A percentile compares a stretch with the other conserved stretches of the same genome.
These are phyloP conservation scores for Lutraria rhynchaena DNA, from an alignment of 1,140 invertebrate genomes.

Conservation along the genomic window DNA sequence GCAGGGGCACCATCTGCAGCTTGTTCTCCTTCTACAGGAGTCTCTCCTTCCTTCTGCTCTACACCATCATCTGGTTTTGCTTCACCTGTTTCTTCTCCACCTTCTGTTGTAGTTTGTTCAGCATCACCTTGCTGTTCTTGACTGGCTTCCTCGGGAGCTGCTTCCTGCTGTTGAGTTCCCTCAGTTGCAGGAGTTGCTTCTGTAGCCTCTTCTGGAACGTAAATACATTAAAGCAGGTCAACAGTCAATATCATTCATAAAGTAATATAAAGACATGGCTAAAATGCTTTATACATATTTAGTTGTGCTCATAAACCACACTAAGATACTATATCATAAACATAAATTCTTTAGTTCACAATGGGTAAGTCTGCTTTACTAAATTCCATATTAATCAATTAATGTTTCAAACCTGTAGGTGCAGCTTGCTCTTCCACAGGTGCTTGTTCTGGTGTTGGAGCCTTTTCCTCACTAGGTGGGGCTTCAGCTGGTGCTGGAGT, in stretches of 20 bases:
- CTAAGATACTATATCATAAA: no score
- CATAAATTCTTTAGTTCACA: no score
- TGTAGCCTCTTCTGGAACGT: no score
- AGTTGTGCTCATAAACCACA: neutral
- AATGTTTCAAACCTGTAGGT: no score
- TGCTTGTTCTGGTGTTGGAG: conserved; percentile 45
- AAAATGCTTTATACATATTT: no score
- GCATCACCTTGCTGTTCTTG: conserved; percentile 34
- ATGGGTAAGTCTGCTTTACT: no score
- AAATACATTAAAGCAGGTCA: no score
- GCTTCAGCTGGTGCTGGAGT: conserved; percentile 41
- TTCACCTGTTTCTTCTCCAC: conserved; percentile 46
- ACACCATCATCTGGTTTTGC: conserved; percentile 52
- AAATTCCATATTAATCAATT: no score
- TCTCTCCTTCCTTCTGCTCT: conserved; percentile 34
- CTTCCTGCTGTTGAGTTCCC: conserved; percentile 38
- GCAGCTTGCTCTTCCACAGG: conserved; percentile 53
- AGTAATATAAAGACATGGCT: no score
- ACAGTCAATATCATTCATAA: no score
- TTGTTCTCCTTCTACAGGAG: conserved; percentile 37
- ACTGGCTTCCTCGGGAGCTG: conserved; percentile 34
- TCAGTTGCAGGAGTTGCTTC: conserved; percentile 8
- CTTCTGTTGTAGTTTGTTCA: conserved; percentile 49
- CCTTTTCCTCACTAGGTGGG: conserved; percentile 53
- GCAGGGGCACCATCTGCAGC: conserved; percentile 1